Evolutionary conservation across 2,888 invertebrate genomes (phyloP).

Genomic region (Melanchra persicariae): DNA sequence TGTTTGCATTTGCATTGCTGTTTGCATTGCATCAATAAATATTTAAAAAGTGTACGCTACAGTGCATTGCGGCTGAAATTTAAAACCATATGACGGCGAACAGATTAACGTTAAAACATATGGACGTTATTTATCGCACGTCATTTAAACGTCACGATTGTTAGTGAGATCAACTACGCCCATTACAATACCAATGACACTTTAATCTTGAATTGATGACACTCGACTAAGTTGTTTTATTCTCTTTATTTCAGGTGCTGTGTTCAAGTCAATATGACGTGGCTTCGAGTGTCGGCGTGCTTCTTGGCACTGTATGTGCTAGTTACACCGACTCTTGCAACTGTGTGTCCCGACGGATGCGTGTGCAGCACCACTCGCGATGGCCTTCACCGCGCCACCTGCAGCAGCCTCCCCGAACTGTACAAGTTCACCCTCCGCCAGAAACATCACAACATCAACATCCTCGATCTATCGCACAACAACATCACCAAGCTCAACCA

Average conservation of each 20-base stretch:
- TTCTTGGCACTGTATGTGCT: constrained; percentile 80
- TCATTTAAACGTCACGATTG: constrained; percentile 54
- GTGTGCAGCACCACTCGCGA: constrained; percentile 92
- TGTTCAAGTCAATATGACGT: constrained; percentile 79
- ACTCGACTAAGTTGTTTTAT: constrained; percentile 48
- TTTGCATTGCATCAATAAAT: constrained; percentile 49
- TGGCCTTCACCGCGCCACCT: constrained; percentile 92
- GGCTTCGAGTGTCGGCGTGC: constrained; percentile 76
- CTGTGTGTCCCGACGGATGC: constrained; percentile 89
- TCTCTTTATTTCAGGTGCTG: constrained; percentile 84
- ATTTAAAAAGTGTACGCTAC: constrained; percentile 63
- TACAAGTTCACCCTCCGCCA: constrained; percentile 91
- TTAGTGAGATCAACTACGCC: constrained; percentile 25
- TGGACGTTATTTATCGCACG: constrained; percentile 66
- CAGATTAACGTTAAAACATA: constrained; percentile 71
- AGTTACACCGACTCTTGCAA: constrained; percentile 76
- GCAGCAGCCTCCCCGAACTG: constrained; percentile 93
- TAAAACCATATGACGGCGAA: constrained; percentile 71
- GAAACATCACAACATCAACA: constrained; percentile 89
- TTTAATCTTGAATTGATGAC: constrained; percentile 1
- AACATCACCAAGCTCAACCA: constrained; percentile 90
- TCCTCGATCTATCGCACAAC: constrained; percentile 92
- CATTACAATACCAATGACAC: constrained; percentile 22
- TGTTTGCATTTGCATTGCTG: constrained; percentile 21
- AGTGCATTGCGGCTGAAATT: constrained; percentile 74